Conservation (phyloP, 1,140 invertebrate species). For the Hesperophylax magnus region DNA sequence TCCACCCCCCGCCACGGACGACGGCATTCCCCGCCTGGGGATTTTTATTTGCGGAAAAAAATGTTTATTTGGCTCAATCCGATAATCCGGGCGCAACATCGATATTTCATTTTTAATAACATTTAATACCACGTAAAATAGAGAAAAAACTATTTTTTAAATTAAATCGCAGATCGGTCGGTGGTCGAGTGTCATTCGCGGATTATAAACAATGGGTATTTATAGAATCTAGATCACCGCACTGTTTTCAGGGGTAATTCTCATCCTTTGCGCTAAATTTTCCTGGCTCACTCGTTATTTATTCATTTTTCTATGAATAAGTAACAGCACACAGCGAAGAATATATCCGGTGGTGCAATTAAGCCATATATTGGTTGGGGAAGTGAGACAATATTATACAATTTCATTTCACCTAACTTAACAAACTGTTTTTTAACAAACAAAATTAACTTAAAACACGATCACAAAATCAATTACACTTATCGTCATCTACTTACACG, state of each 20-base stretch:
- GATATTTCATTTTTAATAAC: conserved; percentile 28
- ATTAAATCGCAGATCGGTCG: neutral
- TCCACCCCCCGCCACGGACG: neutral
- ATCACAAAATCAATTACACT: too few species aligned
- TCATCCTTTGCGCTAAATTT: too few species aligned
- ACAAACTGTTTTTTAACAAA: too few species aligned
- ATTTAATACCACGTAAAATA: conserved; percentile 27
- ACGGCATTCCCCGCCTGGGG: neutral
- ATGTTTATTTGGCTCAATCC: neutral
- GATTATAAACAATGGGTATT: conserved; percentile 23
- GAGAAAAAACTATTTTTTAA: neutral
- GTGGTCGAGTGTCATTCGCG: neutral
- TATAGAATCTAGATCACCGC: conserved; percentile 8
- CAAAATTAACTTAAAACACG: too few species aligned
- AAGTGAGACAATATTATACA: too few species aligned
- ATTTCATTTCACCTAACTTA: too few species aligned
- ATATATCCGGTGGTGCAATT: too few species aligned
- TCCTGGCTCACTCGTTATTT: too few species aligned
- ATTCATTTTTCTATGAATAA: too few species aligned
- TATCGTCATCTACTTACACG: too few species aligned
- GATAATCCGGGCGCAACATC: neutral
- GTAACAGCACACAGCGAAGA: too few species aligned
- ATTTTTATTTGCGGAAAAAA: neutral
- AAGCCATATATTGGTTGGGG: too few species aligned
- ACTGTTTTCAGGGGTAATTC: neutral